phyloP scores from a whole-genome alignment of 2,888 invertebrate species.

The Aleiodes testaceus region DNA sequence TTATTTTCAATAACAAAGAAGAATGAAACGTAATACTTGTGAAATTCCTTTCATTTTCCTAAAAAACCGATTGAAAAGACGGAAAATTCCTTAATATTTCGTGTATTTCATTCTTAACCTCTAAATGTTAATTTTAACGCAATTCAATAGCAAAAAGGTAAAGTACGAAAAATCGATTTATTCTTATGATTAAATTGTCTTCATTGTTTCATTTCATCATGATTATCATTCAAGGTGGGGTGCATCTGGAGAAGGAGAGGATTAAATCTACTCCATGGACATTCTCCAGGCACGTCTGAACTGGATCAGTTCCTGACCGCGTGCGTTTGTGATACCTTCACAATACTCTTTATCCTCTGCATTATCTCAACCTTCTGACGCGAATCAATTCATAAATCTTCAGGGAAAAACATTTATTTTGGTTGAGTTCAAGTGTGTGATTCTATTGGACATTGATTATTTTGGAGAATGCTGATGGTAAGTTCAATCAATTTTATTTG shows the following conservation, averaged over 20 bases:
- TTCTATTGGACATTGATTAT: background rate
- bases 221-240: constrained; percentile 48
- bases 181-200: constrained; percentile 20
- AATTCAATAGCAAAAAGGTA: no score
- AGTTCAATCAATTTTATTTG: background rate
- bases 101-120: no score
- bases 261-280: constrained; percentile 53
- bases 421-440: background rate
- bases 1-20: background rate
- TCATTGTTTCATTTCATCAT: constrained; percentile 39
- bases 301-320: constrained; percentile 64
- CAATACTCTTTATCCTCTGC: background rate
- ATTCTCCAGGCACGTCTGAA: constrained; percentile 64
- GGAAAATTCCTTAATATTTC: no score
- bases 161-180: no score
- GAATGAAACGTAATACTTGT: background rate
- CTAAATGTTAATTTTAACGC: no score
- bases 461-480: constrained; percentile 9
- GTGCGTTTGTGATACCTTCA: constrained; percentile 43
- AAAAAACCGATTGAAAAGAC: no score
- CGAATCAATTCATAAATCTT: background rate
- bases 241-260: constrained; percentile 48
- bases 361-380: background rate
- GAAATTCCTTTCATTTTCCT: no score
- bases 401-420: background rate